Base-by-base conservation (phyloP, 1,140 invertebrate species). In the Drosophila seguyi region DNA sequence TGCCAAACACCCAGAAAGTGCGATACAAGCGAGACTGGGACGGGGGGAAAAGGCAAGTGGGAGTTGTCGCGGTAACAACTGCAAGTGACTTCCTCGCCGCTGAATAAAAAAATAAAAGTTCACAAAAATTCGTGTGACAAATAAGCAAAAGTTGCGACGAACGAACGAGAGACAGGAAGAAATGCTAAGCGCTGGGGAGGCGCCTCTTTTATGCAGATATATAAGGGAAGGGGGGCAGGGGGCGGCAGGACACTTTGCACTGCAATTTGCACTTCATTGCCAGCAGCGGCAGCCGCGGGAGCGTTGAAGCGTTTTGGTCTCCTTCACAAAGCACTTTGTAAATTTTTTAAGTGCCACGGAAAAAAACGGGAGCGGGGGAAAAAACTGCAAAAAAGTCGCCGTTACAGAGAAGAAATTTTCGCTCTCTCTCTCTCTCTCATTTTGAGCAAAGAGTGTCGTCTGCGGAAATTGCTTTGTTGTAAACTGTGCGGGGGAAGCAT, bases 211-310 rank as follows among this genome's bases (percentile, higher is more conserved):
- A 29, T 29, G 47, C 47, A 50, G 47, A 48, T 29, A 16, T 25
- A 25, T 4, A 25, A 4, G 4, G 25, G 0, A 45, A 8, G 8
- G 29, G 25, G 16, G 16, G 8, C 4, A n/a, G 45, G 25, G 39
- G 42, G 45, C 65, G 47, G 73, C 62, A 48, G 69, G 78, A 87
- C 83, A 87, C 84, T 88, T 87, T 88, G 39, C 77, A 66, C 81
- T 88, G 85, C 84, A 88, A 88, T 88, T 88, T 88, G 81, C 84
- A 88, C 84, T 90, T 88, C 84, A 88, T 88, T 88, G 84, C 84
- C 81, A 78, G 44, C 84, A 71, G 75, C 58, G 27, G 47, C 29
- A 13, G 47, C 61, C 29, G 63, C 31, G 38, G 53, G 31, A 47
- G 76, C 71, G 60, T 47, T 81, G 81, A 79, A 79, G 73, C 77